Percentiles rank a stretch among this genome's conserved stretches.
phyloP scores from a whole-genome alignment of 1,140 invertebrate genomes.

The Ceratina calcarata region DNA sequence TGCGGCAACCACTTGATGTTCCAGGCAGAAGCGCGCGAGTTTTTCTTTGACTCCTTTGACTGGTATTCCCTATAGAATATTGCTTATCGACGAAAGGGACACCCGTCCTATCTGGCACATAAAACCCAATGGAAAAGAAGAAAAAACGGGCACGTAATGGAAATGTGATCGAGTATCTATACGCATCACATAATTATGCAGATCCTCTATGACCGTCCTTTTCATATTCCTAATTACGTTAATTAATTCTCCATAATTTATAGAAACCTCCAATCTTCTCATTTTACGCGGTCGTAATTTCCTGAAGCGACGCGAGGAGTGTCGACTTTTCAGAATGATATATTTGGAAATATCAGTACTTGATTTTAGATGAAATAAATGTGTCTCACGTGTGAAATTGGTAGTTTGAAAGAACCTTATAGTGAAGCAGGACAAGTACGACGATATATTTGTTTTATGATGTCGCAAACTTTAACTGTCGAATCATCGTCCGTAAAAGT shows the following conservation, averaged over 20 bases:
- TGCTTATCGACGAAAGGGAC: not conserved
- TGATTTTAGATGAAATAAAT: not conserved
- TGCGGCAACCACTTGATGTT: slow-evolving; percentile 18
- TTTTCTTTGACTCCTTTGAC: slow-evolving; percentile 12
- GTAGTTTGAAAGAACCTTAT: slow-evolving; percentile 14
- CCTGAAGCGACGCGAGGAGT: not conserved
- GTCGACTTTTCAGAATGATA: not conserved
- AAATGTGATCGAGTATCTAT: no score
- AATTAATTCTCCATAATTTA: no score
- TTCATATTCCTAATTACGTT: no score
- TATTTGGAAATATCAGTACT: not conserved
- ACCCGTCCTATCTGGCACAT: not conserved
- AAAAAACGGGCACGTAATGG: no score
- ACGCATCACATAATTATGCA: slow-evolving; percentile 24
- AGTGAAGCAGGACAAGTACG: not conserved
- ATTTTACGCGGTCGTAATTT: not conserved
- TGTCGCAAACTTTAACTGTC: not conserved
- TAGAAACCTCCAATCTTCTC: not conserved
- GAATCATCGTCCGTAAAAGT: not conserved
- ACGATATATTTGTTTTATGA: not conserved
- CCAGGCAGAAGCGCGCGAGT: not conserved
- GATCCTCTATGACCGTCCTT: not conserved
- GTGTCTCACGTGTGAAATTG: not conserved
- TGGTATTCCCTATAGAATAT: slow-evolving; percentile 2
- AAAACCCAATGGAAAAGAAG: not conserved